Evolutionary conservation across 2,888 invertebrate genomes (phyloP), one percentile per base, ranked within the genome.

Genomic region (Mylabris sibirica): DNA sequence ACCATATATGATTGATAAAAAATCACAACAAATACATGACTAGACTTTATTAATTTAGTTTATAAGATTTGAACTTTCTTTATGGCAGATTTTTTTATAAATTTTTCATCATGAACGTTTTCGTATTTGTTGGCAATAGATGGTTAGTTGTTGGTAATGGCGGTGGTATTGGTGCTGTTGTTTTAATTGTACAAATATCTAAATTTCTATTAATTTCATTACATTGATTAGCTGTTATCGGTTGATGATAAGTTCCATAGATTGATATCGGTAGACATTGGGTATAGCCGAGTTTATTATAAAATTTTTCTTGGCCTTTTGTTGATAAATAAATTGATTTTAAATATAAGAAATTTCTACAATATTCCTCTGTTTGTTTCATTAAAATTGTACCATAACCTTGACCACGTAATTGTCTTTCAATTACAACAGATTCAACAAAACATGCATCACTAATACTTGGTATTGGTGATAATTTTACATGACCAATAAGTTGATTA

Each of bases 391-490:
- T 92, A 22, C 95, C 95, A 73, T 93, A 87, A 75, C 93, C 94
- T 84, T 90, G 89, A 12, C 93, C 93, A 74, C 95, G 88, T 78
- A 90, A 87, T 20, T 85, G 84, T 83, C 89, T 90, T 74, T 89
- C 89, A 79, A 95, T 94, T 17, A 95, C 91, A 75, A 95, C 94
- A 53, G 94, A 92, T 87, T 95, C 94, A 66, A 95, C 87, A 80
- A 93, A 93, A 84, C 94, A 93, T 73, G 91, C 90, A 71, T 90
- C 87, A 72, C 87, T 88, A 76, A 91, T 89, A 77, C 89, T 89
- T 2, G 92, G 91, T 79, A 95, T 90, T 63, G 89, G 84, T 60
- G 93, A 91, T 68, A 95, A 86, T 85, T 95, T 95, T 77, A 93
- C 90, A 83, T 95, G 95, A 3, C 94, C 95, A 77, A 95, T 86